Base-by-base conservation (phyloP, 53 echinoderm and acorn worm genomes). In the Zoroaster sp. region DNA sequence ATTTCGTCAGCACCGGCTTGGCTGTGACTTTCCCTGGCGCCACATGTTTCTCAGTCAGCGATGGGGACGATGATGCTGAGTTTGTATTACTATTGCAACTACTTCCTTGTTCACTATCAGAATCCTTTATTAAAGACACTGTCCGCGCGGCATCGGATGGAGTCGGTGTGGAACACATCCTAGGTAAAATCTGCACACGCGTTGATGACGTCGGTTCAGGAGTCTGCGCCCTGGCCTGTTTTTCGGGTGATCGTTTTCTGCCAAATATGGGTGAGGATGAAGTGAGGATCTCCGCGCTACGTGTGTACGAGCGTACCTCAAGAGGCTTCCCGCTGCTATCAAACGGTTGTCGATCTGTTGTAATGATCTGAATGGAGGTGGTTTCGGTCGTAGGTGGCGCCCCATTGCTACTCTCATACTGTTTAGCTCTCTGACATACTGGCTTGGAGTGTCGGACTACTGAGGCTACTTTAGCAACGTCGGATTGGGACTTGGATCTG, bases 401-500 rank as follows among this genome's bases (percentile, higher is more conserved):
- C 3, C 68, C 36, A 1, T 43, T 67, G 65, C 31, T 46, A 52
- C 49, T 70, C 38, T 87, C 78, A 42, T 81, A 92, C 69, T 88
- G 89, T 35, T 72, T 81, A 37, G 83, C 74, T 47, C 73, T 72
- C 81, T 93, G 93, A 33, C 83, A 73, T 6, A 90, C 87, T 4
- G 94, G 91, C 71, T 88, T 94, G 12, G 90, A 66, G 14, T 81
- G 15, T 34, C 55, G 44, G 11, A 53, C 55, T 4, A 70, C 82
- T 5, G 81, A 81, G 37, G 51, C 65, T 51, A 54, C 66, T 34
- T 63, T 52, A 28, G 82, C 65, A 28, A 94, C 85, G 65, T 94
- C 94, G 14, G 94, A 94, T 63, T 94, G 94, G 21, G 91, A 91
- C 88, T 94, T 94, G 77, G 91, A 94, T 63, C 94, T 94, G 65